Conservation (phyloP, 2,888 invertebrate species). For the Alviniconcha strummeri region DNA sequence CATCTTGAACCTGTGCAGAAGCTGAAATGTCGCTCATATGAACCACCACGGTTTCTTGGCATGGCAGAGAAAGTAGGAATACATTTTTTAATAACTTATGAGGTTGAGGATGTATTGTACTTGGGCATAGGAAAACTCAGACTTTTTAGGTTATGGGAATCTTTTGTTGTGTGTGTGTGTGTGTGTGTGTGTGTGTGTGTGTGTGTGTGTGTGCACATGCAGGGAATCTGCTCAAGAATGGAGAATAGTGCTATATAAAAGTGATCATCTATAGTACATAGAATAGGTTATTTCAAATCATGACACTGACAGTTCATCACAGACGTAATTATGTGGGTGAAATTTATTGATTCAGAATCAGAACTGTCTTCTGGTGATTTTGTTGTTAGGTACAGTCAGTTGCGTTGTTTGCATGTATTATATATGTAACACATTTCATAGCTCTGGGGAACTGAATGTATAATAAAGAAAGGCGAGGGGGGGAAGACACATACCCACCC, state of each 20-base stretch:
- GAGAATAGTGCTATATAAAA: no score
- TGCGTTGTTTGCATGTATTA: background rate
- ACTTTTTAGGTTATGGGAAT: no score
- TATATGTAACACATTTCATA: background rate
- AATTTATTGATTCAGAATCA: no score
- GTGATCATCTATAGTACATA: no score
- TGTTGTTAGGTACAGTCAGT: background rate
- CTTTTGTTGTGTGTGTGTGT: background rate
- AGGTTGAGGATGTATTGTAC: no score
- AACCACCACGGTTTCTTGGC: constrained; percentile 71
- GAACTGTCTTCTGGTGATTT: background rate
- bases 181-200: constrained; percentile 1
- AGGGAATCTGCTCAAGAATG: background rate
- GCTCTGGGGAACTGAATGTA: no score
- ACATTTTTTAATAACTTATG: background rate
- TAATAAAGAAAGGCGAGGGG: no score
- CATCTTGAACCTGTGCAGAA: constrained; percentile 87
- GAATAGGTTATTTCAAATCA: no score
- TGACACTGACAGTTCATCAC: no score
- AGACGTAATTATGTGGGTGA: no score
- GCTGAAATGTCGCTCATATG: constrained; percentile 86
- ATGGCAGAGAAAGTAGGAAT: constrained; percentile 67
- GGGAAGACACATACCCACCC: no score
- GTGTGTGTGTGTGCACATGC: background rate
- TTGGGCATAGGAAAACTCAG: no score